Base-by-base conservation (phyloP, 2,888 invertebrate genomes). In the Zaprionus obscuricornis region DNA sequence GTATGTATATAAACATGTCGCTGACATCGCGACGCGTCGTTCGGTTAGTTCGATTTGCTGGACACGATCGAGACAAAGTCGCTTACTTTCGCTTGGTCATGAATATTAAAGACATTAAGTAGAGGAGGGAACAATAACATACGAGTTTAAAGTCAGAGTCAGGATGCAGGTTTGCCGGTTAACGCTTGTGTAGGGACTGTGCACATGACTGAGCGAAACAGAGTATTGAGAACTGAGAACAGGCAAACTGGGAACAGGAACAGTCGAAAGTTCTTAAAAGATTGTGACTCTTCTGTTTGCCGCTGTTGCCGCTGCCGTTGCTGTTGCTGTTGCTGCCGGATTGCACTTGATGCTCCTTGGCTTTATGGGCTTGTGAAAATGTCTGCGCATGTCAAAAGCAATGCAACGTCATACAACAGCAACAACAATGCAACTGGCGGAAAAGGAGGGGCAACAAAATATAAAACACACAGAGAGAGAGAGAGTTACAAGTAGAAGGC, bases 81-180 rank as follows among this genome's bases (percentile, higher is more conserved):
- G 87, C 87, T 83, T 86, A 83, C 82, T 83, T 83, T 83, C 82
- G 82, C 85, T 83, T 83, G 82, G 82, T 83, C 82, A 83, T 83
- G 82, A 83, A 83, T 83, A 83, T 83, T 83, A 83, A 83, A 85
- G 86, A 83, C 86, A 86, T 86, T 83, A 83, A 83, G 87, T 86
- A 83, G 81, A n/a, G n/a, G n/a, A n/a, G n/a, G n/a, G 75, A 86
- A 84, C 74, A 72, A 78, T 85, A 85, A 76, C 70, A 69, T 59
- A 57, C 57, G 55, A 46, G 20, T 51, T 51, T 27, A 36, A 55
- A 36, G 24, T 22, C 17, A 20, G 42, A 37, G 27, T 13, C 24
- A 37, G 40, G 37, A 5, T 26, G 37, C 40, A 36, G 37, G 16
- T 42, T 8, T 14, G 46, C 13, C 26, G 14, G 17, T 2, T 5